phyloP scores from a whole-genome alignment of 2,888 invertebrate genomes.

The Proisotoma minuta region DNA sequence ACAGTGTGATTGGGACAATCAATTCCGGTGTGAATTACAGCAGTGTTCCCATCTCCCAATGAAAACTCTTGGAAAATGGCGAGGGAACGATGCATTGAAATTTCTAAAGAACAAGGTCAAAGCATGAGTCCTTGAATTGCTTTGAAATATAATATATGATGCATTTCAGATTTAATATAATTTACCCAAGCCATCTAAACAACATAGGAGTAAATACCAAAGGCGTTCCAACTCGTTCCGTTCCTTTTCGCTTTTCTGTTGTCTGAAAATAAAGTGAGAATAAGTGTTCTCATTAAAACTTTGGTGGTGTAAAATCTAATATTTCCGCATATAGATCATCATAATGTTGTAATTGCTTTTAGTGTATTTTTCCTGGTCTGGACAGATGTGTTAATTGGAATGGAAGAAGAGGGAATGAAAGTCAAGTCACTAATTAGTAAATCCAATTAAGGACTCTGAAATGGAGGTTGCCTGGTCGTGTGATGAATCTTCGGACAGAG shows the following conservation, averaged over 20 bases:
- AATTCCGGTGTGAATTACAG: slow-evolving; percentile 49
- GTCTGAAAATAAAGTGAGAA: too few relatives aligned
- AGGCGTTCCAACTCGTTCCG: slow-evolving; percentile 47
- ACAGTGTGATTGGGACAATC: slow-evolving; percentile 42
- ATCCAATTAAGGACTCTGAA: slow-evolving; percentile 4
- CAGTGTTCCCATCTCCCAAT: slow-evolving; percentile 47
- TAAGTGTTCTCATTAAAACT: too few relatives aligned
- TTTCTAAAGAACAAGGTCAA: slow-evolving; percentile 39
- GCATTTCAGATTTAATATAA: not conserved
- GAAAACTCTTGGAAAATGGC: slow-evolving; percentile 48
- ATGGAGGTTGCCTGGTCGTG: too few relatives aligned
- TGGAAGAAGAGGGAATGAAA: not conserved
- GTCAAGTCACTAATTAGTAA: slow-evolving; percentile 8
- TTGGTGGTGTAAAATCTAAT: too few relatives aligned
- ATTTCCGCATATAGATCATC: too few relatives aligned
- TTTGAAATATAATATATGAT: not conserved
- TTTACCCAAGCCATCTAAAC: slow-evolving; percentile 49
- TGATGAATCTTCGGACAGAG: too few relatives aligned
- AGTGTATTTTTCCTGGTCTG: too few relatives aligned
- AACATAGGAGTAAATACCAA: slow-evolving; percentile 49
- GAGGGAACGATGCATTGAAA: slow-evolving; percentile 48
- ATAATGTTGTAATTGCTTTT: too few relatives aligned
- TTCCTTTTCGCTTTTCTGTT: too few relatives aligned
- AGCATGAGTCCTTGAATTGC: not conserved
- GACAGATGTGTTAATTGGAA: not conserved